Evolutionary conservation across 2,113 vertebrate genomes (phyloP).

Genomic region (Ptilorrhoa leucosticta): DNA sequence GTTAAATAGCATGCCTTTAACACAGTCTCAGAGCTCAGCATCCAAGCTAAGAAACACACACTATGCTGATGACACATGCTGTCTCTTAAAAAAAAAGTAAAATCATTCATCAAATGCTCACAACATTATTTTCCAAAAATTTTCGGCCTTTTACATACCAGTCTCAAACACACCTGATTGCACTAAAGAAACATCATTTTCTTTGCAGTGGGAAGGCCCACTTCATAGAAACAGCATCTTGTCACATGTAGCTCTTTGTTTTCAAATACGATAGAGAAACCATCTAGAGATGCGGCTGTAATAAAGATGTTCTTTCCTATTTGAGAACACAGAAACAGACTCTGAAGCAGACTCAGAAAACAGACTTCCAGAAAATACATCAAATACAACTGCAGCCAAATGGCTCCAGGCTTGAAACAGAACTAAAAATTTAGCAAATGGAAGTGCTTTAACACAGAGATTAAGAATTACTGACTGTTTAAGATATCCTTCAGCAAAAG

Average conservation of each 20-base stretch:
- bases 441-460: constrained; percentile 21
- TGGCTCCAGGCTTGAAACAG: not conserved
- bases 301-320: not conserved
- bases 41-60: not conserved
- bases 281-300: not conserved
- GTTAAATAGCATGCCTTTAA: not conserved
- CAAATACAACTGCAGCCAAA: not conserved
- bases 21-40: not conserved
- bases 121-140: not conserved
- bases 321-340: not conserved
- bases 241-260: not conserved
- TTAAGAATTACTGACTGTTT: constrained; percentile 36
- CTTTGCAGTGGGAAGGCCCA: not conserved
- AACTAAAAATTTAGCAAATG: constrained; percentile 13
- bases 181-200: not conserved
- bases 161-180: not conserved
- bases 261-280: not conserved
- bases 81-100: not conserved
- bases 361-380: not conserved
- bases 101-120: not conserved
- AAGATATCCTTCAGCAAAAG: constrained; percentile 8
- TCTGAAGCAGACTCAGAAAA: not conserved
- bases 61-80: not conserved
- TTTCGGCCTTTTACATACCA: not conserved
- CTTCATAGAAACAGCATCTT: not conserved